These are phyloP conservation scores for Heliconius ismenius DNA, from an alignment of 2,888 invertebrate genomes.

Conservation along the genomic window DNA sequence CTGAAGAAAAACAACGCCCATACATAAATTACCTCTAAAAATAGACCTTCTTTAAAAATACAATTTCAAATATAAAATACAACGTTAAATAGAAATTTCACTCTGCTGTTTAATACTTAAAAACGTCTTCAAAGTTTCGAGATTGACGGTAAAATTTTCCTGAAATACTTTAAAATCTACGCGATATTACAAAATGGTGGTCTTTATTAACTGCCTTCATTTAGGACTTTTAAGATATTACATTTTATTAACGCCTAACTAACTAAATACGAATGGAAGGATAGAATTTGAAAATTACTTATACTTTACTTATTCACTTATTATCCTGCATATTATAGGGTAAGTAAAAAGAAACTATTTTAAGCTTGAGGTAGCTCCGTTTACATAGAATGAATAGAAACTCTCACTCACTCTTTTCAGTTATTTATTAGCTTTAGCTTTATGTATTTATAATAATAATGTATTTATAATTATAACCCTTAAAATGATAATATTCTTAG, in stretches of 20 bases:
- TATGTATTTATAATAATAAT: too few relatives aligned
- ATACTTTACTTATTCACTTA: too few relatives aligned
- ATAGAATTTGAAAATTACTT: too few relatives aligned
- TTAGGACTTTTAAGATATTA: not conserved
- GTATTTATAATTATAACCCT: too few relatives aligned
- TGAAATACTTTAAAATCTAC: constrained; percentile 6
- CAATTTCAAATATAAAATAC: not conserved
- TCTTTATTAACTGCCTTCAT: constrained; percentile 5
- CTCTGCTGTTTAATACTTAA: constrained; percentile 12
- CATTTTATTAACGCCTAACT: not conserved
- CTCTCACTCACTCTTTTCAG: too few relatives aligned
- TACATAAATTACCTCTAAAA: not conserved
- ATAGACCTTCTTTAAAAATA: not conserved
- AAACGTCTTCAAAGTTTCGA: constrained; percentile 9
- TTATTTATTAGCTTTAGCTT: too few relatives aligned
- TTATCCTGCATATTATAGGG: too few relatives aligned
- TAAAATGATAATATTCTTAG: too few relatives aligned
- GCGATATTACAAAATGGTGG: constrained; percentile 4
- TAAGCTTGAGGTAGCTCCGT: too few relatives aligned
- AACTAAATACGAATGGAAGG: too few relatives aligned
- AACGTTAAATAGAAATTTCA: constrained; percentile 9
- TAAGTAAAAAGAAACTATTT: too few relatives aligned
- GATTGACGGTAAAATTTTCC: not conserved
- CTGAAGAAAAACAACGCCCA: not conserved
- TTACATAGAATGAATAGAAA: too few relatives aligned